Evolutionary conservation across 2,888 invertebrate genomes (phyloP).

Genomic region (Colostygia pectinataria): DNA sequence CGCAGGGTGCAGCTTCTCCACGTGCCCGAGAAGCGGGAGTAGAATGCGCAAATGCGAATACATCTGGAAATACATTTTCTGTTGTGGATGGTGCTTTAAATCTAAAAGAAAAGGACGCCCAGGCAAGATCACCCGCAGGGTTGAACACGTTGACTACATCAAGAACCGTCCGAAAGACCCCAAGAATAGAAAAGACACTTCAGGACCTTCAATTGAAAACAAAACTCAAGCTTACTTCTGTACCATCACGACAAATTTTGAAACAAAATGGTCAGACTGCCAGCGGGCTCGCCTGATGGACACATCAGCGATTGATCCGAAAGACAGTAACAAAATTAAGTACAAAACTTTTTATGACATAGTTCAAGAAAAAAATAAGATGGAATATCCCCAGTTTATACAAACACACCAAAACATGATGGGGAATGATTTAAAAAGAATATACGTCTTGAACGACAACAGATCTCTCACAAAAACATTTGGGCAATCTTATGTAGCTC

Average conservation of each 20-base stretch:
- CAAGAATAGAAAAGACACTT: slow-evolving; percentile 14
- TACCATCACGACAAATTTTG: slow-evolving; percentile 28
- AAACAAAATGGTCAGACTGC: slow-evolving; percentile 25
- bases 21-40: slow-evolving; percentile 10
- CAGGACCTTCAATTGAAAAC: slow-evolving; percentile 19
- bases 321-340: slow-evolving; percentile 19
- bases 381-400: slow-evolving; percentile 35
- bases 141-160: slow-evolving; percentile 31
- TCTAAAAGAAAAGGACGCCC: slow-evolving; percentile 6
- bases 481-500: slow-evolving; percentile 38
- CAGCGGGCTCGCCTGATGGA: slow-evolving; percentile 5
- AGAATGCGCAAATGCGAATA: slow-evolving; percentile 18
- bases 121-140: slow-evolving; percentile 27
- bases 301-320: slow-evolving; percentile 20
- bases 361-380: slow-evolving; percentile 30
- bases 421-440: slow-evolving; percentile 30
- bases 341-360: slow-evolving; percentile 29
- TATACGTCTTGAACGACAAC: slow-evolving; percentile 15
- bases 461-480: slow-evolving; percentile 33
- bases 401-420: slow-evolving; percentile 21
- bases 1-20: slow-evolving; percentile 13
- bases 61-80: slow-evolving; percentile 23
- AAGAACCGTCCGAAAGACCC: slow-evolving; percentile 14
- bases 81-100: slow-evolving; percentile 27
- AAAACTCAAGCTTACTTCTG: slow-evolving; percentile 34